These are phyloP conservation scores for Thera obeliscata DNA, from an alignment of 2,888 invertebrate genomes.

Conservation along the genomic window DNA sequence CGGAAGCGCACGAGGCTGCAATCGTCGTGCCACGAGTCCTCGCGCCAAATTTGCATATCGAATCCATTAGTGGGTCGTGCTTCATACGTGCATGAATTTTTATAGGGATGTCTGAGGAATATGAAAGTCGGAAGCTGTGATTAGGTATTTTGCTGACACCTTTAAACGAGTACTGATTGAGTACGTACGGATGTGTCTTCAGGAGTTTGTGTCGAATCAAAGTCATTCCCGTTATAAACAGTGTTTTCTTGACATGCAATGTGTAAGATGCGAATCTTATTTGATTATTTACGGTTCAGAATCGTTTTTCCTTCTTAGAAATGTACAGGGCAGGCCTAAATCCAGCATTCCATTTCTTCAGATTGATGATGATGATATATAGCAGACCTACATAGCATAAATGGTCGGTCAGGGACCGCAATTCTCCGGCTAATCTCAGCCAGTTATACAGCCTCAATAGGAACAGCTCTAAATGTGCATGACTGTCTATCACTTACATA, in stretches of 20 bases:
- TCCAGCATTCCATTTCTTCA: too few relatives aligned
- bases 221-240: too few relatives aligned
- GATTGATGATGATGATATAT: too few relatives aligned
- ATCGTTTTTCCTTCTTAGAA: too few relatives aligned
- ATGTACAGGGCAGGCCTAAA: too few relatives aligned
- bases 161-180: neutral
- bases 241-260: too few relatives aligned
- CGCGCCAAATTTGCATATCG: slow-evolving; percentile 42
- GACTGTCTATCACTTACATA: slow-evolving; percentile 30
- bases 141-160: neutral
- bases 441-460: neutral
- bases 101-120: slow-evolving; percentile 5
- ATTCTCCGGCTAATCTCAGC: neutral
- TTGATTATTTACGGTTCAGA: too few relatives aligned
- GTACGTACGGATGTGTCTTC: too few relatives aligned
- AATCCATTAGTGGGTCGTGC: slow-evolving; percentile 42
- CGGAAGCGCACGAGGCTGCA: slow-evolving; percentile 35
- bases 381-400: neutral
- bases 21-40: slow-evolving; percentile 42
- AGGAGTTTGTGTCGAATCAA: too few relatives aligned
- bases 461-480: slow-evolving; percentile 19
- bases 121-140: slow-evolving; percentile 10
- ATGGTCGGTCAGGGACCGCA: neutral
- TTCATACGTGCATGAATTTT: slow-evolving; percentile 15
- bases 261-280: too few relatives aligned